phyloP scores from a whole-genome alignment of 2,113 vertebrate genomes.

The Tragelaphus scriptus region DNA sequence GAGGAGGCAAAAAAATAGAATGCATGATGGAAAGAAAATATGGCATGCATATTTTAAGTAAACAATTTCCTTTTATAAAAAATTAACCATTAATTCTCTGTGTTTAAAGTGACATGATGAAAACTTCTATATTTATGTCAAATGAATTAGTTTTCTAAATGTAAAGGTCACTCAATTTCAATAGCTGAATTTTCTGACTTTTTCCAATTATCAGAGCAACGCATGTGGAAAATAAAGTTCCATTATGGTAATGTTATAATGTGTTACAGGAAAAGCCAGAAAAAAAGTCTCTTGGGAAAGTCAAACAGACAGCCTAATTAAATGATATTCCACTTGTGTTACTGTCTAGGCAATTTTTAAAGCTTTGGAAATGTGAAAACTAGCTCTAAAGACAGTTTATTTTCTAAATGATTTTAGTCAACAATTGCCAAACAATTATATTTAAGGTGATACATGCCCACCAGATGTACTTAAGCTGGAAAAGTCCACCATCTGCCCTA shows the following conservation, averaged over 20 bases:
- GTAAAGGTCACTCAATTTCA: constrained; percentile 38
- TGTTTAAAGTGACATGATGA: not conserved
- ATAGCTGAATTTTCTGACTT: not conserved
- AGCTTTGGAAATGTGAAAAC: constrained; percentile 16
- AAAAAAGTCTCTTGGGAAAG: constrained; percentile 20
- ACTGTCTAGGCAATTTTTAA: not conserved
- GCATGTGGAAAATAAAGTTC: constrained; percentile 48
- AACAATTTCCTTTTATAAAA: constrained; percentile 29
- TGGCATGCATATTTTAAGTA: not conserved
- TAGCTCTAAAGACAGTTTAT: not conserved
- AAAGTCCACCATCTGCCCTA: not conserved
- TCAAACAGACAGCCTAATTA: constrained; percentile 40
- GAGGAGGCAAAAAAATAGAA: not conserved
- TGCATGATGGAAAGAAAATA: not conserved
- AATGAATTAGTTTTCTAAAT: constrained; percentile 54
- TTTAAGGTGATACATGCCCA: not conserved
- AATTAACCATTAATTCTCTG: not conserved
- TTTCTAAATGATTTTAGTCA: no score
- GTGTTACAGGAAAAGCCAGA: constrained; percentile 6
- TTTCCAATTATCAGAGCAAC: constrained; percentile 54
- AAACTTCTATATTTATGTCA: not conserved
- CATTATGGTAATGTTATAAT: constrained; percentile 27
- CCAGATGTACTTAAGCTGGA: not conserved
- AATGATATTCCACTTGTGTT: constrained; percentile 27
- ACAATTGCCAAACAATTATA: no score